phyloP scores from a whole-genome alignment of 1,140 invertebrate species.

The Ditylenchus dipsaci region DNA sequence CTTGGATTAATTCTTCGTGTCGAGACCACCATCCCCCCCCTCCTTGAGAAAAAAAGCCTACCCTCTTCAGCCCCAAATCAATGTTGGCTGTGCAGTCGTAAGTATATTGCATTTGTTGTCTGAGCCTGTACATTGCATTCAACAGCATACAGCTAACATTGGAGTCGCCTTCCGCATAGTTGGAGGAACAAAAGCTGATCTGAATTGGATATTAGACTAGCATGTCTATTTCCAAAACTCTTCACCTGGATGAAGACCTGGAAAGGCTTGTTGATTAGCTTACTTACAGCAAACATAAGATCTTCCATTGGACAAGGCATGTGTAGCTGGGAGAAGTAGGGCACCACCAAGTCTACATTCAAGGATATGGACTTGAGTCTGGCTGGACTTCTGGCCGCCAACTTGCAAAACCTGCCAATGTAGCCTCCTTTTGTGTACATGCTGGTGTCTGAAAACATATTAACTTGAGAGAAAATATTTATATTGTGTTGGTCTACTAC shows the following conservation, averaged over 20 bases:
- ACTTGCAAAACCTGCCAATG: slow-evolving; percentile 22
- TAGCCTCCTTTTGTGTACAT: slow-evolving; percentile 41
- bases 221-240: not conserved
- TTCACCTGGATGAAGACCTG: slow-evolving; percentile 40
- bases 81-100: not conserved
- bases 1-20: no score
- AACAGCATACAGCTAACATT: not conserved
- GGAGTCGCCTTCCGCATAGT: not conserved
- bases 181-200: not conserved
- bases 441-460: slow-evolving; percentile 20
- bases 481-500: not conserved
- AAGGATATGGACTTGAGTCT: slow-evolving; percentile 18
- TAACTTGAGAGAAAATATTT: not conserved
- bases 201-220: not conserved
- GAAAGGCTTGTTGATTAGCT: slow-evolving; percentile 22
- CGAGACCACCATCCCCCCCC: no score
- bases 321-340: slow-evolving; percentile 25
- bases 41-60: not conserved
- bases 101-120: slow-evolving; percentile 8
- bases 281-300: slow-evolving; percentile 26
- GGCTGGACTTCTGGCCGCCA: slow-evolving; percentile 2
- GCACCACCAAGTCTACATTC: slow-evolving; percentile 35
- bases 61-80: not conserved
- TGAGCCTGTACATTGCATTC: slow-evolving; percentile 2
- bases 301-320: slow-evolving; percentile 31